Evolutionary conservation across 2,888 invertebrate species (phyloP).

Genomic region (Diplazon laetatorius): DNA sequence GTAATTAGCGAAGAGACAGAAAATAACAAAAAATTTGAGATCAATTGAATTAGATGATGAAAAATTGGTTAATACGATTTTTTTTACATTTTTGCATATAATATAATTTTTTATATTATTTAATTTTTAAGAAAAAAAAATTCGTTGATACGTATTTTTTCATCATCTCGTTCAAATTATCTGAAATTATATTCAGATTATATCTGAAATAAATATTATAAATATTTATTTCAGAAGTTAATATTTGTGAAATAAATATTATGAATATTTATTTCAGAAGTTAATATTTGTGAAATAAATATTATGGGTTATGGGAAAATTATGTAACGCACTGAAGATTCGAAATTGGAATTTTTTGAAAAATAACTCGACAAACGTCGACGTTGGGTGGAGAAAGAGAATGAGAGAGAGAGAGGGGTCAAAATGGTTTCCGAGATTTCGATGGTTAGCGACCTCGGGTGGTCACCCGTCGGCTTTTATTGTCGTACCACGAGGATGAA

Average conservation of each 20-base stretch:
- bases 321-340: background rate
- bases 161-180: too few relatives aligned
- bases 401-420: constrained; percentile 33
- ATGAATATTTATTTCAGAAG: too few relatives aligned
- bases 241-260: background rate
- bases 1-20: too few relatives aligned
- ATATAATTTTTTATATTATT: too few relatives aligned
- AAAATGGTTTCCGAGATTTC: constrained; percentile 15
- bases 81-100: too few relatives aligned
- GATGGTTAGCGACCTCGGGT: constrained; percentile 5
- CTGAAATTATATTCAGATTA: too few relatives aligned
- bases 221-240: too few relatives aligned
- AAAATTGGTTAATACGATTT: too few relatives aligned
- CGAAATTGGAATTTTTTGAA: background rate
- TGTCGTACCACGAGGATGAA: background rate
- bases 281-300: background rate
- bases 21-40: too few relatives aligned
- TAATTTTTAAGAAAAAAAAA: too few relatives aligned
- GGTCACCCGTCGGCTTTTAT: constrained; percentile 17
- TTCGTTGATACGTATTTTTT: too few relatives aligned
- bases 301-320: background rate
- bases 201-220: background rate
- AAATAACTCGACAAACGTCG: constrained; percentile 8
- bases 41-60: too few relatives aligned
- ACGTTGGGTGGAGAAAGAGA: constrained; percentile 17